These are phyloP conservation scores for Herpailurus yagouaroundi DNA, from an alignment of 2,113 vertebrate species.

Conservation along the genomic window DNA sequence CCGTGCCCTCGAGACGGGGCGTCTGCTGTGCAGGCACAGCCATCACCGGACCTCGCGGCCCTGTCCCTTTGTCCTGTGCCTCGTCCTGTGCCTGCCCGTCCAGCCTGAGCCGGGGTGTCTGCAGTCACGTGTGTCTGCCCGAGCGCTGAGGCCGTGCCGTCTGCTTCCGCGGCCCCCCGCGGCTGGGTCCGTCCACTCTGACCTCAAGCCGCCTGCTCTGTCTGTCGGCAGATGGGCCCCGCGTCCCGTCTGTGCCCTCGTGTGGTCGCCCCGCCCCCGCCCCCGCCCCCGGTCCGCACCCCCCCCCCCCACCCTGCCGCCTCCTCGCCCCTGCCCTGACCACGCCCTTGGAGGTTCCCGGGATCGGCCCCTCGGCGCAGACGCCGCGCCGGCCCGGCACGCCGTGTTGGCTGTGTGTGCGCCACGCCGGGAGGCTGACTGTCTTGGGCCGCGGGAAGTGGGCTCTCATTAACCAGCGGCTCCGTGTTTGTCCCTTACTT, in stretches of 20 bases:
- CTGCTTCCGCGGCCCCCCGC: background rate
- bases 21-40: slow-evolving; percentile 74
- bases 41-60: slow-evolving; percentile 85
- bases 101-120: background rate
- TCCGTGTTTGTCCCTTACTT: slow-evolving; percentile 99
- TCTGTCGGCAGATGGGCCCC: slow-evolving; percentile 40
- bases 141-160: fast-evolving
- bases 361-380: slow-evolving; percentile 94
- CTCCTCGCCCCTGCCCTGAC: slow-evolving; percentile 55
- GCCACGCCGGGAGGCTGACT: slow-evolving; percentile 92
- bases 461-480: slow-evolving; percentile 99
- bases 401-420: slow-evolving; percentile 91
- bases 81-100: slow-evolving; percentile 48
- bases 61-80: slow-evolving; percentile 62
- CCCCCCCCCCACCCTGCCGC: background rate
- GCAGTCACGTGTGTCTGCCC: background rate
- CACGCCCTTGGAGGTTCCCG: slow-evolving; percentile 74
- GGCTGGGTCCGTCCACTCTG: slow-evolving; percentile 46
- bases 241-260: background rate
- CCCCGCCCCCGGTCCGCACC: background rate
- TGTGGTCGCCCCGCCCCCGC: background rate
- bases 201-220: slow-evolving; percentile 62
- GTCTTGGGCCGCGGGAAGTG: slow-evolving; percentile 91
- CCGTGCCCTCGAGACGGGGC: slow-evolving; percentile 68
- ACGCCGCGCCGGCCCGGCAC: slow-evolving; percentile 88